Conservation (phyloP, 2,888 invertebrate species). For the Eudemis profundana region DNA sequence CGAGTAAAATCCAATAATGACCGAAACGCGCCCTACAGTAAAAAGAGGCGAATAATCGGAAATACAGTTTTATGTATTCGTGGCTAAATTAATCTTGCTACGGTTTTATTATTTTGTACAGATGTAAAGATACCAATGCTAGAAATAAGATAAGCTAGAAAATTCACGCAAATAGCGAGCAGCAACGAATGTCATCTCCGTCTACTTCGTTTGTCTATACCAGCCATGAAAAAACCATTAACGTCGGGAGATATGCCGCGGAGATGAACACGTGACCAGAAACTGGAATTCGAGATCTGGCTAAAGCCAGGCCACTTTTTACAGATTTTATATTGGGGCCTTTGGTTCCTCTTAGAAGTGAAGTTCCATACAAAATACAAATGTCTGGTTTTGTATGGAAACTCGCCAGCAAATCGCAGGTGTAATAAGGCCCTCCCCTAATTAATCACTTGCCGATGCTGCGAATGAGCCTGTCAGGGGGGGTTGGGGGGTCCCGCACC, state of each 20-base stretch:
- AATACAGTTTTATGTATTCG: slow-evolving; percentile 55
- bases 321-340: neutral
- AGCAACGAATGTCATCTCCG: too few relatives aligned
- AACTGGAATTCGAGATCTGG: slow-evolving; percentile 46
- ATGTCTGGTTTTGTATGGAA: too few relatives aligned
- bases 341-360: neutral
- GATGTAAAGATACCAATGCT: too few relatives aligned
- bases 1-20: slow-evolving; percentile 57
- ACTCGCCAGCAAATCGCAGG: too few relatives aligned
- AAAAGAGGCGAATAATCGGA: slow-evolving; percentile 55
- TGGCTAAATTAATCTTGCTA: slow-evolving; percentile 35
- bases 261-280: slow-evolving; percentile 56
- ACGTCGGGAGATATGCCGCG: slow-evolving; percentile 54
- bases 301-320: slow-evolving; percentile 11
- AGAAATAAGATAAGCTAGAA: too few relatives aligned
- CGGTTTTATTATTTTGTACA: too few relatives aligned
- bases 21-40: slow-evolving; percentile 47
- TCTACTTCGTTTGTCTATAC: slow-evolving; percentile 9
- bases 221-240: slow-evolving; percentile 57
- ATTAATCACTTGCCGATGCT: too few relatives aligned
- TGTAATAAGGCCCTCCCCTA: too few relatives aligned
- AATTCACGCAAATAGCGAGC: neutral
- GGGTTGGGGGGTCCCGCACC: too few relatives aligned
- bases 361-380: too few relatives aligned
- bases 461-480: too few relatives aligned